Percentiles rank a stretch among this genome's conserved stretches.
Conservation (phyloP, 2,888 invertebrate species). For the Pomacea canaliculata region DNA sequence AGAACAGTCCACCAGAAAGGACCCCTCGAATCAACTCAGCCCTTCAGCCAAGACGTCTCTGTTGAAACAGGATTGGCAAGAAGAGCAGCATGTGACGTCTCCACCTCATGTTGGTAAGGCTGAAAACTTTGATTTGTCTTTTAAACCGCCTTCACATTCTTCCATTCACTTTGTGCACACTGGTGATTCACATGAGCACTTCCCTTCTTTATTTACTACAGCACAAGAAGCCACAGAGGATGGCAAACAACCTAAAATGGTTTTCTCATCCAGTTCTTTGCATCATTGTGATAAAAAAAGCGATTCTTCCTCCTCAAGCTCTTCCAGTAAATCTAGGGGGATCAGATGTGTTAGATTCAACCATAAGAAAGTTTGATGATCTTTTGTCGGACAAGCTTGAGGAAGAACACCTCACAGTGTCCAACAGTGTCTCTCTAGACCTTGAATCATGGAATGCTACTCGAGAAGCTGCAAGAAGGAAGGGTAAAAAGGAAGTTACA, state of each 20-base stretch:
- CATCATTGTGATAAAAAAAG: conserved; percentile 6
- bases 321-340: background rate
- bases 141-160: background rate
- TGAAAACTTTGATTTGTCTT: background rate
- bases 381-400: conserved; percentile 23
- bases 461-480: background rate
- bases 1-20: conserved; percentile 2
- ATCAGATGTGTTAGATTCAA: conserved; percentile 3
- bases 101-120: conserved; percentile 16
- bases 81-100: background rate
- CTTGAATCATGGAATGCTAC: conserved; percentile 6
- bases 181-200: background rate
- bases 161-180: background rate
- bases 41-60: conserved; percentile 14
- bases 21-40: conserved; percentile 28
- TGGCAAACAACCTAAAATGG: conserved; percentile 7
- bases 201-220: no score
- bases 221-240: background rate
- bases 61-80: background rate
- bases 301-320: background rate
- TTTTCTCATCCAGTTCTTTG: conserved; percentile 5
- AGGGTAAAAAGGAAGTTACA: background rate
- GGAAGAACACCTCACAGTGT: conserved; percentile 13
- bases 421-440: conserved; percentile 22
- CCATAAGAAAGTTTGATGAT: conserved; percentile 33